These are phyloP conservation scores for Coelopa frigida DNA, from an alignment of 1,140 invertebrate genomes.

Conservation along the genomic window DNA sequence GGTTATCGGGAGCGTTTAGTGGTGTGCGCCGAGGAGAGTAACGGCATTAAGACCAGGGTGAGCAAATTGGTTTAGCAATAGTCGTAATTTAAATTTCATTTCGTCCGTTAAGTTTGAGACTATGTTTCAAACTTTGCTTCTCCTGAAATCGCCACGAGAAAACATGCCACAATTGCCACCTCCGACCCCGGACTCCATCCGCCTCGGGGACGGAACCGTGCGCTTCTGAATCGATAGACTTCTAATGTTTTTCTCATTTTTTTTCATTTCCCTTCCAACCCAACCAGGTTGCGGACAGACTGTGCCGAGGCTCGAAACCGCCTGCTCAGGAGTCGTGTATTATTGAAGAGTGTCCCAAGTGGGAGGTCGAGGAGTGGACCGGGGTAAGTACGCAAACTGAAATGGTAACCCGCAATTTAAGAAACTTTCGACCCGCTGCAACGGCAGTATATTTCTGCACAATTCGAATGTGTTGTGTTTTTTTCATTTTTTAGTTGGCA, in stretches of 20 bases:
- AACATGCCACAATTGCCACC: too few species aligned
- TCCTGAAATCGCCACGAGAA: too few species aligned
- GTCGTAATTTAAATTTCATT: neutral
- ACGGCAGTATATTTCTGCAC: too few species aligned
- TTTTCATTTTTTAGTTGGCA: too few species aligned
- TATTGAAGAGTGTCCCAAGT: conserved; percentile 72
- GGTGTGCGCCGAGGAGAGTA: conserved; percentile 69
- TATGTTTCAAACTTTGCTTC: too few species aligned
- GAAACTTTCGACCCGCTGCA: too few species aligned
- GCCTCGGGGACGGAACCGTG: too few species aligned
- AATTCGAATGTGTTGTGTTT: too few species aligned
- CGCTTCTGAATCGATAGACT: too few species aligned
- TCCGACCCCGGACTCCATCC: too few species aligned
- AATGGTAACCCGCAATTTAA: neutral
- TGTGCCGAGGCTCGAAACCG: conserved; percentile 68
- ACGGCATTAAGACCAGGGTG: conserved; percentile 61
- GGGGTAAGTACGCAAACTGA: conserved; percentile 60
- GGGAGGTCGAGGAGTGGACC: conserved; percentile 78
- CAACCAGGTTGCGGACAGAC: conserved; percentile 60
- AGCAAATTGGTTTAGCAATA: conserved; percentile 21
- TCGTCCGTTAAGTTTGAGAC: neutral
- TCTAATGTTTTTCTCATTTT: conserved; percentile 1
- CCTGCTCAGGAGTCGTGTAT: conserved; percentile 72
- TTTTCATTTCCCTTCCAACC: conserved; percentile 7
- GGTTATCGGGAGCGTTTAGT: conserved; percentile 68